Evolutionary conservation across 1,140 invertebrate species (phyloP), one percentile per base, ranked within the genome.

Genomic region (Platyscapa corneri): DNA sequence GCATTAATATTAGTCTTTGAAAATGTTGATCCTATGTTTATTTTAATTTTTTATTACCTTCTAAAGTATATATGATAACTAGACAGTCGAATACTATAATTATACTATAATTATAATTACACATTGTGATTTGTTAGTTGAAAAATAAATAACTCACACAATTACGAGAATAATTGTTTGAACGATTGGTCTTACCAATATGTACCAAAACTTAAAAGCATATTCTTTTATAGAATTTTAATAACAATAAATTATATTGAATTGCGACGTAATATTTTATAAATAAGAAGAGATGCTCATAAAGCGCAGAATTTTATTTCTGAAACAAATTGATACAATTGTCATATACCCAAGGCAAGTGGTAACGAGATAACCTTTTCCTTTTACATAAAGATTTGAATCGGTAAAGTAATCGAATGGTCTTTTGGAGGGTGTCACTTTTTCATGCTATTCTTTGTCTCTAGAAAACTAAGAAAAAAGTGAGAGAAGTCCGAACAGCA

Each of bases 271-370:
- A 70, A 32, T 34, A 0, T 12, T 18, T 39, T 67, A 16, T 67
- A 67, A 67, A 67, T 67, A 67, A 67, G n/a, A 67, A 5, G 65
- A 67, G 65, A 0, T 16, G 65, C 32, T n/a, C 12, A 30, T 32
- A 30, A 12, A 67, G 65, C n/a, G 32, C 49, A 70, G 8, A 74
- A 82, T 82, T 82, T 74, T n/a, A 74, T 74, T 74, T 32, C 20
- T 46, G 67, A 82, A 60, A 60, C 46, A 74, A 82, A 74, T 82
- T 70, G n/a, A 67, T 30, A n/a, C 65, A 53, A 53, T 53, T 16
- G 49, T 14, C 49, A 53, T 16, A 16, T 16, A 16, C 49, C 2
- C 49, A 46, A 46, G 12, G 5, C 53, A 60, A n/a, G 60, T 27
- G 60, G n/a, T 64, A 64, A 14, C 65, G 14, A n/a, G 30, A 67